phyloP scores from a whole-genome alignment of 2,113 vertebrate genomes.

The Rhabdomys dilectus region DNA sequence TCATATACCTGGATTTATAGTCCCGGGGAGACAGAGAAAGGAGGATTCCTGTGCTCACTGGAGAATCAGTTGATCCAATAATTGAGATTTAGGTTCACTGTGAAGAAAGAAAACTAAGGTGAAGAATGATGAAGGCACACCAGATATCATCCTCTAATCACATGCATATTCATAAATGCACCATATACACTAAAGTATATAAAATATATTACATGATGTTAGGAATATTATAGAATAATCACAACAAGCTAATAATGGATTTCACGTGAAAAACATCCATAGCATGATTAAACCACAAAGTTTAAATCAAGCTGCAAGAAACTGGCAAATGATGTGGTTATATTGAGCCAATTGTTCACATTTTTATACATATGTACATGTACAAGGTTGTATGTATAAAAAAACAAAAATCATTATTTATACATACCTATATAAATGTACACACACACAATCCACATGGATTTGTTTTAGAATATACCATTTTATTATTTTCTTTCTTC shows the following conservation, averaged over 20 bases:
- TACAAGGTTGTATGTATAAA: not conserved
- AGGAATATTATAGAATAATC: not conserved
- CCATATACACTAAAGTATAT: not conserved
- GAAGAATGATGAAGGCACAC: not conserved
- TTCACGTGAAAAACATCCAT: not conserved
- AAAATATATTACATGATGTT: not conserved
- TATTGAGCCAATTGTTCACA: not conserved
- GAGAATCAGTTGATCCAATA: not conserved
- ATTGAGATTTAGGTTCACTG: not conserved
- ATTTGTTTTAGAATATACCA: not conserved
- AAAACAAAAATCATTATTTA: not conserved
- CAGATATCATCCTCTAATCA: not conserved
- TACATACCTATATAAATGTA: not conserved
- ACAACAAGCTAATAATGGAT: not conserved
- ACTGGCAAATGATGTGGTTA: not conserved
- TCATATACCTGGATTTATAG: not conserved
- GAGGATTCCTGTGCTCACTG: not conserved
- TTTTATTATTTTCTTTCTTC: not conserved
- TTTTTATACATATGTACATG: not conserved
- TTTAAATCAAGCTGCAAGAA: not conserved
- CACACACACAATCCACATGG: not conserved
- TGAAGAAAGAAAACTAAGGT: not conserved
- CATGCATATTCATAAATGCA: not conserved
- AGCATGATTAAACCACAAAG: not conserved
- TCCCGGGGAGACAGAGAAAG: not conserved